A percentile compares a stretch with the other conserved stretches of the same genome.
These are phyloP conservation scores for Chaetodon trifascialis DNA, from an alignment of 2,113 vertebrate genomes.

Conservation along the genomic window DNA sequence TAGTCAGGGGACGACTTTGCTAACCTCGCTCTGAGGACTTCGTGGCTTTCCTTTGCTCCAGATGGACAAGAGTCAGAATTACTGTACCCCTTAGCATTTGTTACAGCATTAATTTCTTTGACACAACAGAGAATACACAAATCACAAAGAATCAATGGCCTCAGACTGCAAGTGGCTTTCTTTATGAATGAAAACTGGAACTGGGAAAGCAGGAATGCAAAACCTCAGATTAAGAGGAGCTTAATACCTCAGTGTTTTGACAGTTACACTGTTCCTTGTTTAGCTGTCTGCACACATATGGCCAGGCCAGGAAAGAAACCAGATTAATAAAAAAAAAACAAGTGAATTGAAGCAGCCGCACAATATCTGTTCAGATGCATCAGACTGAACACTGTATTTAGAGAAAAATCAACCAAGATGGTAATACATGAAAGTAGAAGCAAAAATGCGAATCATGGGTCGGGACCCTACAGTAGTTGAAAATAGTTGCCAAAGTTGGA, in stretches of 20 bases:
- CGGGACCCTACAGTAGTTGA: not conserved
- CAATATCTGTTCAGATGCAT: not conserved
- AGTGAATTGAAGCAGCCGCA: not conserved
- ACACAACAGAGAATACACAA: not conserved
- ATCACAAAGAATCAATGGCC: not conserved
- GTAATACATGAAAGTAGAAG: not conserved
- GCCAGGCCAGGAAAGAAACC: not conserved
- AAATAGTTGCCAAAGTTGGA: not conserved
- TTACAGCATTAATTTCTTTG: not conserved
- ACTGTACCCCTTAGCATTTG: not conserved
- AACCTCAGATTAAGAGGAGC: conserved; percentile 11
- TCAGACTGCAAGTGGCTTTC: not conserved
- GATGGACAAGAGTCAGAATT: not conserved
- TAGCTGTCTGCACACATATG: not conserved
- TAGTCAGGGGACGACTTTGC: not conserved
- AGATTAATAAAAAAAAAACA: not conserved
- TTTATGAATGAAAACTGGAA: conserved; percentile 32
- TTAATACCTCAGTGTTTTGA: conserved; percentile 5
- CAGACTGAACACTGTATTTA: not conserved
- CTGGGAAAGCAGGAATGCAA: conserved; percentile 30
- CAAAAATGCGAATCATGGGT: not conserved
- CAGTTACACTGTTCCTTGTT: not conserved
- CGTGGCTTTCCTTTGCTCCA: not conserved
- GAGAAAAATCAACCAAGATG: not conserved
- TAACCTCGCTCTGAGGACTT: not conserved